Percentiles rank a stretch among this genome's conserved stretches.
These are phyloP conservation scores for Leptonema lineaticorne DNA, from an alignment of 1,140 invertebrate genomes.

Conservation along the genomic window DNA sequence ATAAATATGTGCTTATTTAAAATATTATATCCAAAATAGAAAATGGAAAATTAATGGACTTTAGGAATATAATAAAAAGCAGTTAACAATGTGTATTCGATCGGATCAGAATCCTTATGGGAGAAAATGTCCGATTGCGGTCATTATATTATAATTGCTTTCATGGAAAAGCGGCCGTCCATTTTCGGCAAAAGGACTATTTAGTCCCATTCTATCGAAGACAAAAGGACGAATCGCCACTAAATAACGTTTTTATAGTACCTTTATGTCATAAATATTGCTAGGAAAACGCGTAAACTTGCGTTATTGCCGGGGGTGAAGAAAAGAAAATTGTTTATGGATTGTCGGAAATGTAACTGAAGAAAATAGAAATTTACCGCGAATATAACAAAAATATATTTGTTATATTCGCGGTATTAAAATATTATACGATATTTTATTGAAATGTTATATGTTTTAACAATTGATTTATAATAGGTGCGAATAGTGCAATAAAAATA, in stretches of 20 bases:
- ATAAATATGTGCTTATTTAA: neutral
- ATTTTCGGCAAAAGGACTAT: slow-evolving; percentile 22
- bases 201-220: slow-evolving; percentile 23
- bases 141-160: slow-evolving; percentile 32
- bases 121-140: neutral
- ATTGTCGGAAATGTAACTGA: slow-evolving; percentile 16
- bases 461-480: no score
- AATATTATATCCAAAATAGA: neutral
- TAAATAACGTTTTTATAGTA: slow-evolving; percentile 35
- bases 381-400: no score
- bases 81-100: neutral
- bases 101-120: no score
- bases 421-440: no score
- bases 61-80: no score
- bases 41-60: neutral
- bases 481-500: no score
- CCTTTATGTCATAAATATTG: slow-evolving; percentile 35
- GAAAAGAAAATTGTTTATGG: slow-evolving; percentile 31
- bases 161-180: slow-evolving; percentile 16
- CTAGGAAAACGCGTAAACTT: slow-evolving; percentile 32
- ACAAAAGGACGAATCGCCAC: slow-evolving; percentile 26
- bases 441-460: no score
- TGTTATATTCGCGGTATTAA: no score
- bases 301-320: slow-evolving; percentile 25
- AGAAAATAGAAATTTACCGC: neutral